Evolutionary conservation across 2,888 invertebrate species (phyloP), one percentile per base, ranked within the genome.

Genomic region (Ramazzottius varieornatus): DNA sequence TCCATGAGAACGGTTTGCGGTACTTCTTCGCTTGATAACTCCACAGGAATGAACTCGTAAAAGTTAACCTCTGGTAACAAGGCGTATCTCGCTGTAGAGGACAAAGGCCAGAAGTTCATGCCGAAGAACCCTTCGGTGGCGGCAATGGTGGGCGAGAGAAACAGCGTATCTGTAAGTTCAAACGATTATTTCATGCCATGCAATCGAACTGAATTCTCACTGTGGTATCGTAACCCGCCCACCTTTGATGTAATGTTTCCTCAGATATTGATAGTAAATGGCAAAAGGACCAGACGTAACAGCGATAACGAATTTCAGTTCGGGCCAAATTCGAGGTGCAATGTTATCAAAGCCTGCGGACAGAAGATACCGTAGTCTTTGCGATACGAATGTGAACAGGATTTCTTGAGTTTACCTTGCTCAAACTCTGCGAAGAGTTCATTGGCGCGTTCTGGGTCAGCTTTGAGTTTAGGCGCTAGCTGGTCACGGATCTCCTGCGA

Each of bases 101-200:
- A 24, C 8, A 63, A 46, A 0, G 67, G 68, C 66, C 68, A 67
- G 29, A 69, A 63, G 65, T 72, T 70, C 33, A 73, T 32, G 1
- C 72, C 72, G 20, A 72, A 65, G 32, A 71, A 68, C 1, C 71
- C 74, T 66, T 76, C 76, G 16, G 75, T 74, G 4, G 75, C 75
- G 32, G 72, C 74, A 70, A 74, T 74, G 24, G 74, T 66, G 0
- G 74, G 73, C 0, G 74, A 74, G 67, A 73, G 74, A 4, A 73
- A 65, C 2, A 72, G 72, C 2, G 71, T 54, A 54, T 54, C 54
- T 54, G 54, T 8, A 13, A 54, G 24, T 8, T 8, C 54, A 29
- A 29, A 29, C 24, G 4, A 54, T n/a, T 24, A 54, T 16, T 54
- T 40, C 20, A 13, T 8, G 40, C 13, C 40, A 40, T 40, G 40